Evolutionary conservation across 2,888 invertebrate genomes (phyloP), one percentile per base, ranked within the genome.

Genomic region (Dioctria linearis): DNA sequence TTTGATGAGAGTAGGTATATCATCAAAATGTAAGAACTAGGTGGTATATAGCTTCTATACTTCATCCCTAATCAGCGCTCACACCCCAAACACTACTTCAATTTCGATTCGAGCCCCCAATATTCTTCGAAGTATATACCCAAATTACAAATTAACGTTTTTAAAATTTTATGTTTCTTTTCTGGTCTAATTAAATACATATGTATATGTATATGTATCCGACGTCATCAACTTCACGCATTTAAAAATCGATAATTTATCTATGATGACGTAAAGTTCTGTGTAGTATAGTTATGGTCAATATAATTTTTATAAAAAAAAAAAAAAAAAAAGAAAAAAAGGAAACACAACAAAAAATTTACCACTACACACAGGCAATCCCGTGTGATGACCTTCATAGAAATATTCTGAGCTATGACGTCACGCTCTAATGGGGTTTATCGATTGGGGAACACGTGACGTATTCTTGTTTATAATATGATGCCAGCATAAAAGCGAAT

Each of bases 361-460:
- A 43, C 73, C 73, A 42, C 73, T 51, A 69, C 25, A 25, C 25
- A 25, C 25, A 25, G 25, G 0, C 25, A 25, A 25, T 2, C 25
- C 25, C 25, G 2, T 25, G 6, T 59, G 73, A 25, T 73, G 73
- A 73, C 73, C 73, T 73, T 73, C 57, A 43, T 25, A 13, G 57
- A 5, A 40, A 40, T 54, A 39, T 73, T 51, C 42, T 37, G 25
- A 40, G 13, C 57, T 13, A 57, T 73, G 73, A 73, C 73, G 73
- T 73, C 73, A 59, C 39, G 13, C 9, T 42, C 46, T 67, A 43
- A 46, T 42, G 59, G n/a, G n/a, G 51, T 54, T 73, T 73, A 73
- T 73, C 73, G 73, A 73, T 73, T 73, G 57, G 39, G 13, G 73
- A 73, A 40, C 40, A 13, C 13, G 57, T 57, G 73, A 73, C 73